Evolutionary conservation across 92 coral and sea anemone species (phyloP).

Genomic region (Meandrina meandrites): DNA sequence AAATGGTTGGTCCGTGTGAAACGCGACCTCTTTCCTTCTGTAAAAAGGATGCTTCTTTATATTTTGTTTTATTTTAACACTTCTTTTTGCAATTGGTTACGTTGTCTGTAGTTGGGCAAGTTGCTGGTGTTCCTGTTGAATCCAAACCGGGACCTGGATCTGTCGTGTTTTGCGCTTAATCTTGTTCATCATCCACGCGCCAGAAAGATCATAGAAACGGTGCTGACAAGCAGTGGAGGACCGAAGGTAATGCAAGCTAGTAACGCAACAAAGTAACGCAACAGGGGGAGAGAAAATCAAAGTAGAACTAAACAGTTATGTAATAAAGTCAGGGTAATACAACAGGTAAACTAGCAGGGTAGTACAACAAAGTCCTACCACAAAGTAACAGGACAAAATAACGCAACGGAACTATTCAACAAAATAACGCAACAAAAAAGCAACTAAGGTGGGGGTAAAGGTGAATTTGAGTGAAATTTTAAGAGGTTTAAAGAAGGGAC

Average conservation of each 20-base stretch:
- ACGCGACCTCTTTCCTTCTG: too few species aligned
- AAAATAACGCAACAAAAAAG: too few species aligned
- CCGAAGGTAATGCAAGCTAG: slow-evolving; percentile 70
- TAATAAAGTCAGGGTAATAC: background rate
- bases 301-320: background rate
- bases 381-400: too few species aligned
- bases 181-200: slow-evolving; percentile 75
- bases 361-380: background rate
- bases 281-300: too few species aligned
- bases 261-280: background rate
- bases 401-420: background rate
- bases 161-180: slow-evolving; percentile 78
- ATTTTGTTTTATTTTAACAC: too few species aligned
- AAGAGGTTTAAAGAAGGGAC: too few species aligned
- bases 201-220: slow-evolving; percentile 62
- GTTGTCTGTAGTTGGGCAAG: slow-evolving; percentile 68
- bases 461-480: too few species aligned
- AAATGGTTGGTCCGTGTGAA: too few species aligned
- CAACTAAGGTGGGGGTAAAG: too few species aligned
- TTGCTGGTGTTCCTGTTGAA: slow-evolving; percentile 77
- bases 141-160: slow-evolving; percentile 64
- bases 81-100: background rate
- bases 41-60: background rate
- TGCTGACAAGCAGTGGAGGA: slow-evolving; percentile 74
- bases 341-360: background rate